Base-by-base conservation (phyloP, 2,113 vertebrate species). In the Saccopteryx bilineata region DNA sequence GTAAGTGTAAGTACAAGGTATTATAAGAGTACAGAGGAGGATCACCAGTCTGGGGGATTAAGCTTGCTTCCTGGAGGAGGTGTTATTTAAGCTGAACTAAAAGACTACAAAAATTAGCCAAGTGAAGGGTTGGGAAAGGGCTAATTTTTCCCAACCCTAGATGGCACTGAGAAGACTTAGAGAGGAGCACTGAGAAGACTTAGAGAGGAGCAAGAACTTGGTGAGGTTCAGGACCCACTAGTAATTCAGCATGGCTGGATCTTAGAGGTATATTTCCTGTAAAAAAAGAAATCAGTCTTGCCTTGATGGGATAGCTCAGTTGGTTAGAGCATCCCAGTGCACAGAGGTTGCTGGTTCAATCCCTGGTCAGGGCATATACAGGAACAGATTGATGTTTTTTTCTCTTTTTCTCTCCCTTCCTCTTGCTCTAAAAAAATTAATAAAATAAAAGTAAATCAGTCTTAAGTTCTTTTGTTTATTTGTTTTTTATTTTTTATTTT, bases 271-370 rank as follows among this genome's bases (percentile, higher is more conserved):
- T 58, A 56, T 72, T 54, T 82, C 46, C 69, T 83, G 9, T 65
- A 81, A 76, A 96, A 95, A 94, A 78, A 74, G 31, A 94, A 95
- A 94, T 95, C 60, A 74, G n/a, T 39, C 19, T 86, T 96, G 39
- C 39, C 39, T 39, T 39, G 39, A 39, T 39, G 39, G 39, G 39
- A 39, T 39, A 39, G 39, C 39, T 39, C 39, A 39, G 39, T 39
- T 39, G 39, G 3, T 39, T 39, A 39, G 39, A 39, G 39, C 39
- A 39, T 39, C 39, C 39, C 39, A 39, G 39, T 39, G 39, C 39
- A 39, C 39, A 39, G 39, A 39, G 39, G 39, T 39, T 39, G 39
- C 39, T 39, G 39, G 39, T 39, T 39, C 39, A 39, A 39, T 39
- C 39, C 39, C 39, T 39, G 39, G 39, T 39, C 39, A 39, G 39